A percentile compares a stretch with the other conserved stretches of the same genome.
These are phyloP conservation scores for Rhadina sibilatrix DNA, from an alignment of 2,113 vertebrate genomes.

Conservation along the genomic window DNA sequence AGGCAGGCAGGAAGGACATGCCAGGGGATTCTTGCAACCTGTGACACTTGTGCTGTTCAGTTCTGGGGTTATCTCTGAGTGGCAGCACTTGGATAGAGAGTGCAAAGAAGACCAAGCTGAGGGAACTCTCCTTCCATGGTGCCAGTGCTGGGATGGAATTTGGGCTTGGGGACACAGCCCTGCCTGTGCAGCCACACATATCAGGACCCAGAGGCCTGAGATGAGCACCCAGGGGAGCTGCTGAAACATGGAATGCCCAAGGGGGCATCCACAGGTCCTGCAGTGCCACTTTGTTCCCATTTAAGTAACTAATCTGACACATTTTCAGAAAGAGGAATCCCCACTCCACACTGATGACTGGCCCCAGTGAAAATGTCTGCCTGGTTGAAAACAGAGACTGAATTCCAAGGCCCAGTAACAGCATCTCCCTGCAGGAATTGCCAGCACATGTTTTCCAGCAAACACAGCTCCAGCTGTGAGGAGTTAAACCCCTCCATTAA, in stretches of 20 bases:
- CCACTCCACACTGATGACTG: background rate
- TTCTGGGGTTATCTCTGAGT: background rate
- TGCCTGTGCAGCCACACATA: background rate
- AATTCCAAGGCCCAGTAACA: background rate
- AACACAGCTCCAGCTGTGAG: background rate
- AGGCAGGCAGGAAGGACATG: background rate
- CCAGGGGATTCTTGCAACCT: background rate
- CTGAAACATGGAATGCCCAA: background rate
- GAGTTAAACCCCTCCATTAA: background rate
- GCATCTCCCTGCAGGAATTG: background rate
- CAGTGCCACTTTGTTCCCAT: background rate
- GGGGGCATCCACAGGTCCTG: background rate
- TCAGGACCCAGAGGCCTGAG: background rate
- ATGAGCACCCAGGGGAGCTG: background rate
- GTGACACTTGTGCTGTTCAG: background rate
- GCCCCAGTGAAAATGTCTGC: background rate
- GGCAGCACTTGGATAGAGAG: background rate
- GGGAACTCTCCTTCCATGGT: background rate
- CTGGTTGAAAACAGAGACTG: background rate
- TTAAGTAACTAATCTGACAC: background rate
- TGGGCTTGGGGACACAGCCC: background rate
- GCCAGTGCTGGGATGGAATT: background rate
- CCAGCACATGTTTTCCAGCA: background rate
- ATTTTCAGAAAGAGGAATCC: background rate
- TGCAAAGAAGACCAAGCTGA: background rate